Evolutionary conservation across 2,113 vertebrate genomes (phyloP).

Genomic region (Megaceryle torquata): DNA sequence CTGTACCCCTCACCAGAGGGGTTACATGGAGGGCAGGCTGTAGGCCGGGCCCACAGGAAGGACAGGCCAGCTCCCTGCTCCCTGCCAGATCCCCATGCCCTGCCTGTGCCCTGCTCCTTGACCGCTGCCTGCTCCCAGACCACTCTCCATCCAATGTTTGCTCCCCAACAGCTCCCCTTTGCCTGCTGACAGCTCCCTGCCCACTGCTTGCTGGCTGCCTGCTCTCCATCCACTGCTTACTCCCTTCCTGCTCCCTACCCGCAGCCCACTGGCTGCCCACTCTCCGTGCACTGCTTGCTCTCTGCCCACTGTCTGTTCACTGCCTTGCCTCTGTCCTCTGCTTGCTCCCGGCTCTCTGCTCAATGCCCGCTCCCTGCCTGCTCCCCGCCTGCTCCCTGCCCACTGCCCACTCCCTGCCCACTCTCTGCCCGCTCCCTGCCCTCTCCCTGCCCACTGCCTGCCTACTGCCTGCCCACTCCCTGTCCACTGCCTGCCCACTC

Average conservation of each 20-base stretch:
- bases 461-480: background rate
- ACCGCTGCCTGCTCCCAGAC: background rate
- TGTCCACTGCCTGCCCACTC: background rate
- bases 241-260: background rate
- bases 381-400: too few relatives aligned
- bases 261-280: background rate
- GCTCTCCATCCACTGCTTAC: background rate
- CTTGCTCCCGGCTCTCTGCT: too few relatives aligned
- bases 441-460: too few relatives aligned
- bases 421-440: background rate
- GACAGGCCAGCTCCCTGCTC: background rate
- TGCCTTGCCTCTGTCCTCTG: too few relatives aligned
- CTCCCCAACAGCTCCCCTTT: background rate
- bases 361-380: too few relatives aligned
- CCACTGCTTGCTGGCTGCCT: background rate
- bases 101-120: background rate
- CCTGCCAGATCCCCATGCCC: rapidly evolving
- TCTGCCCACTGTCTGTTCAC: too few relatives aligned
- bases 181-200: too few relatives aligned
- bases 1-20: background rate
- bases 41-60: too few relatives aligned
- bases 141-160: too few relatives aligned
- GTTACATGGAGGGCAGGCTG: background rate
- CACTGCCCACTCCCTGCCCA: too few relatives aligned
- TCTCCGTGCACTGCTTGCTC: background rate